phyloP scores from a whole-genome alignment of 2,888 invertebrate species.

The Dolomedes plantarius region DNA sequence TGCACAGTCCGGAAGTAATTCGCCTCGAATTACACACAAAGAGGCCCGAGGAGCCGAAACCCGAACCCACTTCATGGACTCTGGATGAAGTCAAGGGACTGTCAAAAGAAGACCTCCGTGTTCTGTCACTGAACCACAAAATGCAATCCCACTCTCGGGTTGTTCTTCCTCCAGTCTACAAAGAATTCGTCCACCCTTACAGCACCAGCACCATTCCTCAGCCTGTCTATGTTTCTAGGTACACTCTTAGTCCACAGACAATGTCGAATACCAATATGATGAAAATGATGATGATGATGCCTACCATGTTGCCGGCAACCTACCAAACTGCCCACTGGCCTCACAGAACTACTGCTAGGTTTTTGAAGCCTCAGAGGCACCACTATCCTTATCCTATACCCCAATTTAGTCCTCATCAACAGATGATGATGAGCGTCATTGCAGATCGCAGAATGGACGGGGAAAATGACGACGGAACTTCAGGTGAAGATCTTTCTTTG shows the following conservation, averaged over 20 bases:
- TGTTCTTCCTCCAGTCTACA: neutral
- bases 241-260: neutral
- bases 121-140: slow-evolving; percentile 47
- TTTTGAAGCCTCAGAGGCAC: slow-evolving; percentile 14
- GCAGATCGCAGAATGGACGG: slow-evolving; percentile 55
- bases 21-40: neutral
- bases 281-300: slow-evolving; percentile 66
- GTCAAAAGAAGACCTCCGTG: slow-evolving; percentile 41
- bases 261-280: slow-evolving; percentile 35
- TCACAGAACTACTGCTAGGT: slow-evolving; percentile 23
- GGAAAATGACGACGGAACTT: neutral
- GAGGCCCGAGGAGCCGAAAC: slow-evolving; percentile 28
- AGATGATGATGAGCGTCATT: slow-evolving; percentile 57
- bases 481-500: neutral
- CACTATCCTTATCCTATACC: slow-evolving; percentile 63
- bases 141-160: slow-evolving; percentile 22
- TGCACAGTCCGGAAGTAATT: slow-evolving; percentile 22
- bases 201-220: slow-evolving; percentile 15
- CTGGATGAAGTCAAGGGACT: slow-evolving; percentile 44
- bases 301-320: slow-evolving; percentile 43
- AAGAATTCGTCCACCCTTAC: slow-evolving; percentile 28
- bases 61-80: slow-evolving; percentile 49
- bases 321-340: slow-evolving; percentile 60
- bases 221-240: slow-evolving; percentile 41
- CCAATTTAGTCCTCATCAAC: slow-evolving; percentile 49